A percentile compares a stretch with the other conserved stretches of the same genome.
These are phyloP conservation scores for Lota lota DNA, from an alignment of 2,113 vertebrate genomes.

Conservation along the genomic window DNA sequence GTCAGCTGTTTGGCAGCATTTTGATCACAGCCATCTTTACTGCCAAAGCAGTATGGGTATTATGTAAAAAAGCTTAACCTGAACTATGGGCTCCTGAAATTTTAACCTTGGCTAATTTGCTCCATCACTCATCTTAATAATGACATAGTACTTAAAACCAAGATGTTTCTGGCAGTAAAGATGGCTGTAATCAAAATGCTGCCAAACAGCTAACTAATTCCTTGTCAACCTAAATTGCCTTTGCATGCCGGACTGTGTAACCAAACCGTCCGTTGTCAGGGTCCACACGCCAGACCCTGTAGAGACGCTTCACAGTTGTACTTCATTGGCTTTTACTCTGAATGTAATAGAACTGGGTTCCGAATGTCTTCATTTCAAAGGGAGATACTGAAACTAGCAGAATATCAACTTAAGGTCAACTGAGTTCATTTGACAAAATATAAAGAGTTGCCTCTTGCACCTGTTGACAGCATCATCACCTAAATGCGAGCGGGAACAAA, in stretches of 20 bases:
- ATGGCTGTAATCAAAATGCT: conserved; percentile 5
- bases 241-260: background rate
- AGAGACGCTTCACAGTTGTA: no score
- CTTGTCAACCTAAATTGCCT: background rate
- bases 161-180: background rate
- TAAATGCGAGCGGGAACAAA: no score
- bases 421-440: no score
- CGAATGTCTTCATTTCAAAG: no score
- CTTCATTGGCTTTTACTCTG: no score
- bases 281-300: no score
- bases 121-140: background rate
- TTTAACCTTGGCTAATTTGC: background rate
- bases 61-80: conserved; percentile 8
- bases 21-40: conserved; percentile 8
- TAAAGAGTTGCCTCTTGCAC: no score
- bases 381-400: no score
- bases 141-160: background rate
- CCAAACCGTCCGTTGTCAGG: no score
- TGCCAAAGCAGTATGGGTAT: conserved; percentile 5
- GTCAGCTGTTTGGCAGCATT: conserved; percentile 24
- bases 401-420: no score
- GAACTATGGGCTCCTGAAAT: background rate
- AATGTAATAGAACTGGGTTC: no score
- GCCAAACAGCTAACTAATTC: conserved; percentile 25
- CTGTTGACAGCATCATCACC: no score